Evolutionary conservation across 1,140 invertebrate genomes (phyloP).

Genomic region (Coptotermes formosanus): DNA sequence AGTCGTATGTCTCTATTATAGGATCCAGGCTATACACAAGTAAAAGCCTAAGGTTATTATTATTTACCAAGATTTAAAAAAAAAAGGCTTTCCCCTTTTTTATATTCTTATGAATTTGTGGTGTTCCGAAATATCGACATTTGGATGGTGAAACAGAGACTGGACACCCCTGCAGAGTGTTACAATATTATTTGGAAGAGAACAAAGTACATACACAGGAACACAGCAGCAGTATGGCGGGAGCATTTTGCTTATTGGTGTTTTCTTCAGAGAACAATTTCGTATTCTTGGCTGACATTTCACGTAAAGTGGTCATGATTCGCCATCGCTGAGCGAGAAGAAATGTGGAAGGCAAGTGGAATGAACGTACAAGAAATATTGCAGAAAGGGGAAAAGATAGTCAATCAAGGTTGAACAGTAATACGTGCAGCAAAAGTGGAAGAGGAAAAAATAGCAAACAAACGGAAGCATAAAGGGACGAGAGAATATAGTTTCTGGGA

Average conservation of each 20-base stretch:
- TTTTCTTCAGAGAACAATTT: slow-evolving; percentile 17
- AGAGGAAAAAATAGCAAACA: background rate
- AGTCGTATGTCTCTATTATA: too few relatives aligned
- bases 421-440: background rate
- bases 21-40: too few relatives aligned
- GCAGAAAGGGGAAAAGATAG: slow-evolving; percentile 13
- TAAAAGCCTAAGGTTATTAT: too few relatives aligned
- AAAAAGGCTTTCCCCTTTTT: too few relatives aligned
- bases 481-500: background rate
- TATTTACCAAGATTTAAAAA: too few relatives aligned
- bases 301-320: slow-evolving; percentile 18
- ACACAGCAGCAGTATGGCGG: background rate
- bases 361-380: slow-evolving; percentile 13
- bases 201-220: background rate
- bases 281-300: slow-evolving; percentile 15
- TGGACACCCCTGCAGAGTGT: background rate
- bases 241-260: slow-evolving; percentile 4
- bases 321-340: slow-evolving; percentile 10
- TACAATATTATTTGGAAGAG: background rate
- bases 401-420: background rate
- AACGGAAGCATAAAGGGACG: background rate
- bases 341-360: slow-evolving; percentile 11
- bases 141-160: background rate
- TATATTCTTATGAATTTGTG: too few relatives aligned
- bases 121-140: too few relatives aligned